phyloP scores from a whole-genome alignment of 2,797 vertebrate genomes.

The Gymnodraco acuticeps region DNA sequence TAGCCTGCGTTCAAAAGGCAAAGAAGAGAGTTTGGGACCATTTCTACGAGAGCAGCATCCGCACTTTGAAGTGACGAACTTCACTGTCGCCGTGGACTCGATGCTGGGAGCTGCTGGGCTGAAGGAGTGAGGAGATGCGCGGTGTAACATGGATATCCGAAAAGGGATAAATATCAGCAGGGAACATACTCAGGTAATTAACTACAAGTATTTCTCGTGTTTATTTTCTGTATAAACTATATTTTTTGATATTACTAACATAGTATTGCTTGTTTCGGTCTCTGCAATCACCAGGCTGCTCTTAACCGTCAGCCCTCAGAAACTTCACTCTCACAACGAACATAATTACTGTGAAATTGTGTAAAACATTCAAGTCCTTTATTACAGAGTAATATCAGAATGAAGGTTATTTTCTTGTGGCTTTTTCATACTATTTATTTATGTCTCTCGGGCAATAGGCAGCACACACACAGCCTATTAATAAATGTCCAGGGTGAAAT shows the following conservation, averaged over 20 bases:
- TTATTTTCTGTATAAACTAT: not conserved
- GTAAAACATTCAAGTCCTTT: not conserved
- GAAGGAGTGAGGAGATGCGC: conserved; percentile 60
- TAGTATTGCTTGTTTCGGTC: not conserved
- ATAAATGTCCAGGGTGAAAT: not conserved
- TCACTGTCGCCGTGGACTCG: conserved; percentile 33
- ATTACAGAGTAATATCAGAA: not conserved
- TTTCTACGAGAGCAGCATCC: conserved; percentile 36
- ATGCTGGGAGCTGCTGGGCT: conserved; percentile 35
- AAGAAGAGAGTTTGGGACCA: conserved; percentile 26
- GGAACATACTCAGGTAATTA: conserved; percentile 65
- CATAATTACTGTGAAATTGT: not conserved
- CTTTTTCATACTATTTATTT: not conserved
- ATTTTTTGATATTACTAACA: not conserved
- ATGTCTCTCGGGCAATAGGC: not conserved
- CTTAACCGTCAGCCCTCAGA: not conserved
- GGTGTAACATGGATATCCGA: conserved; percentile 77
- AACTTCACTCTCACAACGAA: conserved; percentile 37
- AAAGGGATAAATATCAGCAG: conserved; percentile 60
- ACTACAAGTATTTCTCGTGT: not conserved
- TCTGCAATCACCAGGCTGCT: not conserved
- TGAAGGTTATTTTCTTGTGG: not conserved
- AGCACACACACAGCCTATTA: not conserved
- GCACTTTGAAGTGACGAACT: conserved; percentile 60
- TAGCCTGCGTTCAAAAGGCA: not conserved